Conservation (phyloP, 1,140 invertebrate genomes). For the Drosophila oshimai region DNA sequence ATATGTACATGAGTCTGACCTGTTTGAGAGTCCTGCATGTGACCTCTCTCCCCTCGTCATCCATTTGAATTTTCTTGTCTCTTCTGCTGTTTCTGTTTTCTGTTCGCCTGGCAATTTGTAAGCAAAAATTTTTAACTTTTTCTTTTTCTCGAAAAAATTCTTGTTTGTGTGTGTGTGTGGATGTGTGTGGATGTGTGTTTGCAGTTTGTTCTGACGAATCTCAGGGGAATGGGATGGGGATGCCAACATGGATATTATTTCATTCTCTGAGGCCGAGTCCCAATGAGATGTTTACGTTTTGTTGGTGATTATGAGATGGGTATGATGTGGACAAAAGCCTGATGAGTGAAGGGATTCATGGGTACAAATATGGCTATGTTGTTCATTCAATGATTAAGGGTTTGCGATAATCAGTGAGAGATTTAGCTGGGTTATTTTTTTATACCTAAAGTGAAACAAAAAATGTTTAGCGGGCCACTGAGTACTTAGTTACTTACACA, state of each 20-base stretch:
- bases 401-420: no score
- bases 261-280: constrained; percentile 3
- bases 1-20: constrained; percentile 33
- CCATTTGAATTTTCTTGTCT: neutral
- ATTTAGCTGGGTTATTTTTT: no score
- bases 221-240: constrained; percentile 9
- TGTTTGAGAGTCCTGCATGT: constrained; percentile 33
- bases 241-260: constrained; percentile 8
- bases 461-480: no score
- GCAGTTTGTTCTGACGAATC: neutral
- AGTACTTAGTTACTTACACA: no score
- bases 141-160: constrained; percentile 25
- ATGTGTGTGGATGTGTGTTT: neutral
- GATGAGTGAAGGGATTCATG: neutral
- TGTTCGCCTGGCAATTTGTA: constrained; percentile 56
- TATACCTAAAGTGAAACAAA: no score
- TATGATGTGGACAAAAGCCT: neutral
- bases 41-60: neutral
- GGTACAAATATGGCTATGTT: neutral
- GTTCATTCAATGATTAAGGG: neutral
- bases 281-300: constrained; percentile 31
- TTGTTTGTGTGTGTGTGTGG: neutral
- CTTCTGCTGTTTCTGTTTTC: constrained; percentile 29
- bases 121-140: constrained; percentile 59
- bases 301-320: constrained; percentile 34